Percentiles rank a stretch among this genome's conserved stretches.
phyloP scores from a whole-genome alignment of 2,113 vertebrate genomes.

The Hemichromis elongatus region DNA sequence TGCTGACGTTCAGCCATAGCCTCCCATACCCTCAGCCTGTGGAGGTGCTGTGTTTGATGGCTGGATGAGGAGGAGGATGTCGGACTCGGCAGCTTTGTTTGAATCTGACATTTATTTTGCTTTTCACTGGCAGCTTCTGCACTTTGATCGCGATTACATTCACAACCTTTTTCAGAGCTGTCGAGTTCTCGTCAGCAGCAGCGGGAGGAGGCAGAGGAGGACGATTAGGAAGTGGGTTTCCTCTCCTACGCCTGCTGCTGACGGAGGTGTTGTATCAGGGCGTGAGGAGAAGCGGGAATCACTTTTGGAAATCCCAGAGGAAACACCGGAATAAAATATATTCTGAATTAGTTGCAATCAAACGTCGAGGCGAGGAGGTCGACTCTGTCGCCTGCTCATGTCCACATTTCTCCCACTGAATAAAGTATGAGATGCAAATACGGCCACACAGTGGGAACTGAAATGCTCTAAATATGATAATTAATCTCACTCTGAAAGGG shows the following conservation, averaged over 20 bases:
- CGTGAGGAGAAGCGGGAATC: neutral
- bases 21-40: neutral
- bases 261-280: neutral
- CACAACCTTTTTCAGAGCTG: neutral
- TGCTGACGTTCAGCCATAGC: neutral
- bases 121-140: neutral
- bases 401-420: neutral
- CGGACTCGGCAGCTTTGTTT: neutral
- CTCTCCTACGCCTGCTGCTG: neutral
- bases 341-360: neutral
- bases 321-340: neutral
- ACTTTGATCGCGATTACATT: neutral
- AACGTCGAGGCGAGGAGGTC: neutral
- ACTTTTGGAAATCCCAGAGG: neutral
- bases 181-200: neutral
- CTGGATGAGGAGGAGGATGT: fast-evolving
- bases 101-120: neutral
- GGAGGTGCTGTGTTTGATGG: neutral
- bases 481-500: neutral
- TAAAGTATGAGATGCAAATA: neutral
- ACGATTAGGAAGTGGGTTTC: neutral
- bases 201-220: neutral
- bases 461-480: fast-evolving
- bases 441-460: neutral
- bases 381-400: neutral